phyloP scores from a whole-genome alignment of 2,888 invertebrate genomes.

The Microdon myrmicae region DNA sequence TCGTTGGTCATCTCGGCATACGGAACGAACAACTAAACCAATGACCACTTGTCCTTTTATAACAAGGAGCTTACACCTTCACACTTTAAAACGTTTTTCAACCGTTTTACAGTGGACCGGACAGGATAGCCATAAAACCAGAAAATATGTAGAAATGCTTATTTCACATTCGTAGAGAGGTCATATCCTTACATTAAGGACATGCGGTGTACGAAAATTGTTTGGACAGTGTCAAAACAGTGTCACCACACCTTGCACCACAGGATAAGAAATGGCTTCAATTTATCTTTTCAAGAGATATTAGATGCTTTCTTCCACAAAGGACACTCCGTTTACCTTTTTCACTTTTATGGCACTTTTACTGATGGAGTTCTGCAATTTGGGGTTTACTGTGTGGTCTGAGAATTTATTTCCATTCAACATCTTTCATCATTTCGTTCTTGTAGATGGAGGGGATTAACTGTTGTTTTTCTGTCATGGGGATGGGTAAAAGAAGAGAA shows the following conservation, averaged over 20 bases:
- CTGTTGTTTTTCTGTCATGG: slow-evolving; percentile 27
- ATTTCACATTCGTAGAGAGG: slow-evolving; percentile 49
- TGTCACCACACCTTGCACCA: slow-evolving; percentile 56
- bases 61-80: not conserved
- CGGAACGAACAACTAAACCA: slow-evolving; percentile 17
- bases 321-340: slow-evolving; percentile 49
- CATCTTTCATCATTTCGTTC: slow-evolving; percentile 50
- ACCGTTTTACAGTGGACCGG: slow-evolving; percentile 13
- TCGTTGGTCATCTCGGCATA: too few species aligned
- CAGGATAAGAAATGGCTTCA: slow-evolving; percentile 63
- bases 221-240: slow-evolving; percentile 58
- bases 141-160: slow-evolving; percentile 43
- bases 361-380: slow-evolving; percentile 28
- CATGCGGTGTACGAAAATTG: slow-evolving; percentile 58
- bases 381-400: slow-evolving; percentile 31
- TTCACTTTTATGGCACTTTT: slow-evolving; percentile 32
- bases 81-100: slow-evolving; percentile 16
- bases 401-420: slow-evolving; percentile 42
- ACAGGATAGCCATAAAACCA: slow-evolving; percentile 35
- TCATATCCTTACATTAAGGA: slow-evolving; percentile 60
- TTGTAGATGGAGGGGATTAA: slow-evolving; percentile 29
- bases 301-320: slow-evolving; percentile 45
- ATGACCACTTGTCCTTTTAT: slow-evolving; percentile 7
- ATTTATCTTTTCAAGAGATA: slow-evolving; percentile 62
- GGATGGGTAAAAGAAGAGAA: slow-evolving; percentile 9